Evolutionary conservation across 2,888 invertebrate species (phyloP).

Genomic region (Cheilosia vulpina): DNA sequence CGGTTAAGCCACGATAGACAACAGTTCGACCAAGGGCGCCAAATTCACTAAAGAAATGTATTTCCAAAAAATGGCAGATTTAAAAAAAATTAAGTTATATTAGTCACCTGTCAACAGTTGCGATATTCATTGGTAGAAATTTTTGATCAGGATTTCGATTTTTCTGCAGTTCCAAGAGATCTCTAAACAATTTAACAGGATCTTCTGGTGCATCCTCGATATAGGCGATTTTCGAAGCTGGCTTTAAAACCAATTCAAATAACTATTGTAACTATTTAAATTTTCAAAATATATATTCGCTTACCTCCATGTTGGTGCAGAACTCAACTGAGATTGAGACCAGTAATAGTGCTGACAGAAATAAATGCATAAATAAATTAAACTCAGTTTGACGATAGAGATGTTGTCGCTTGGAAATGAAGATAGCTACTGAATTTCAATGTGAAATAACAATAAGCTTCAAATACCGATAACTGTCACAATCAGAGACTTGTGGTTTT

Average conservation of each 20-base stretch:
- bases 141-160: not conserved
- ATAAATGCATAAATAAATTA: not conserved
- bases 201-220: constrained; percentile 77
- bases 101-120: constrained; percentile 79
- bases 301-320: constrained; percentile 16
- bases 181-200: constrained; percentile 78
- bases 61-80: not conserved
- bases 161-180: constrained; percentile 73
- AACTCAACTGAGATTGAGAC: not conserved
- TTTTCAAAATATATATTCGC: not conserved
- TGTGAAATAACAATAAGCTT: not conserved
- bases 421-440: not conserved
- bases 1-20: constrained; percentile 79
- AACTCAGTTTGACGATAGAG: not conserved
- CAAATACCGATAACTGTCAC: not conserved
- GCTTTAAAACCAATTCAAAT: constrained; percentile 52
- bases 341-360: not conserved
- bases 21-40: constrained; percentile 81
- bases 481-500: not conserved
- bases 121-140: constrained; percentile 79
- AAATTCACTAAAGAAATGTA: constrained; percentile 76
- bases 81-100: not conserved
- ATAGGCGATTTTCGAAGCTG: constrained; percentile 74
- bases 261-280: not conserved
- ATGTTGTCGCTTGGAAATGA: not conserved